Evolutionary conservation across 2,113 vertebrate species (phyloP).

Genomic region (Noturus placidus): DNA sequence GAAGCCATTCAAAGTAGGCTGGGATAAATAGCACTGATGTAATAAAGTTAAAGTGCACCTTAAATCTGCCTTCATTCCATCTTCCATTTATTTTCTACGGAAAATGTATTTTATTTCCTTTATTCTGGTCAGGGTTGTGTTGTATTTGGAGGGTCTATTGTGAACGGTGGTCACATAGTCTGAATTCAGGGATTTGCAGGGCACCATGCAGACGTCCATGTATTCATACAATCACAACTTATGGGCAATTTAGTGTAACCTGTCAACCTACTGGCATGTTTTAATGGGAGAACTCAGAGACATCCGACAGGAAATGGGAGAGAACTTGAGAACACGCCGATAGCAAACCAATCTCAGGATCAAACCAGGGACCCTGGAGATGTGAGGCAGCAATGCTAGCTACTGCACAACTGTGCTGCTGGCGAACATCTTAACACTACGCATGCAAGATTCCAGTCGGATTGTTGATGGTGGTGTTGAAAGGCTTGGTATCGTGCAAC

Average conservation of each 20-base stretch:
- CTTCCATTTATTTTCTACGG: neutral
- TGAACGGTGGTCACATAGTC: neutral
- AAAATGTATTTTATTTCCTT: neutral
- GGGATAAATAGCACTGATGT: neutral
- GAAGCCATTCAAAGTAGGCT: neutral
- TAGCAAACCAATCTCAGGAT: neutral
- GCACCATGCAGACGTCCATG: too few relatives aligned
- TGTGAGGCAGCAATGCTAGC: neutral
- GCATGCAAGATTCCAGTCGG: too few relatives aligned
- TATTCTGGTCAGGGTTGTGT: neutral
- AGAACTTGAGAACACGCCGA: too few relatives aligned
- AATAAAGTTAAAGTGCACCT: neutral
- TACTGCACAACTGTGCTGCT: too few relatives aligned
- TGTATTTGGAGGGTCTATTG: neutral
- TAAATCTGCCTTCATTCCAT: neutral
- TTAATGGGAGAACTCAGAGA: neutral
- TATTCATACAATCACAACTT: too few relatives aligned
- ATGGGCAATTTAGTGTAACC: neutral
- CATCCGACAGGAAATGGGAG: neutral
- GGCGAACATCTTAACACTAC: too few relatives aligned
- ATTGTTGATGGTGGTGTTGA: too few relatives aligned
- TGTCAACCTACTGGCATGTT: neutral
- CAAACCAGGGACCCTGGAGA: neutral
- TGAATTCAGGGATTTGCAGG: too few relatives aligned
- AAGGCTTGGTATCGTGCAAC: too few relatives aligned